A percentile compares a stretch with the other conserved stretches of the same genome.
Conservation (phyloP, 2,888 invertebrate genomes). For the Synergus umbraculus region DNA sequence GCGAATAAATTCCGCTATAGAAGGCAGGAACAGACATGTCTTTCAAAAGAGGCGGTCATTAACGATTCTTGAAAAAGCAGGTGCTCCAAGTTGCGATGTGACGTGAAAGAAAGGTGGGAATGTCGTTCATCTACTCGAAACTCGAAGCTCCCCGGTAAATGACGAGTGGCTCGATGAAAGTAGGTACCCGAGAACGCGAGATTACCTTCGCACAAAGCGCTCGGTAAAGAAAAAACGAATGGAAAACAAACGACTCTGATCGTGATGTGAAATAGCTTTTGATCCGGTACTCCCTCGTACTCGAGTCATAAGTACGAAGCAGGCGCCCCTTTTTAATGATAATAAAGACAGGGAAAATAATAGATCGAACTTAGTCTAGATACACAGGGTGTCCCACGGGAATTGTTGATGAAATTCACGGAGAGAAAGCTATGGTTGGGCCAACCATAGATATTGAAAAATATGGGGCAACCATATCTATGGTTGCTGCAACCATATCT, state of each 20-base stretch:
- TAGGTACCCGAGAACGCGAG: slow-evolving; percentile 26
- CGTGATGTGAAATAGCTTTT: slow-evolving; percentile 22
- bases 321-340: neutral
- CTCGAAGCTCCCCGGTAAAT: neutral
- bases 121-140: slow-evolving; percentile 22
- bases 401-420: neutral
- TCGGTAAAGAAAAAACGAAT: neutral
- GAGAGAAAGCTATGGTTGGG: too few relatives aligned
- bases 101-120: slow-evolving; percentile 15
- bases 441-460: too few relatives aligned
- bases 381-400: too few relatives aligned
- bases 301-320: slow-evolving; percentile 13
- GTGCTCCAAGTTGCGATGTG: slow-evolving; percentile 3
- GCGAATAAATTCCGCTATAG: neutral
- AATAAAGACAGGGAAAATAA: neutral
- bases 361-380: neutral
- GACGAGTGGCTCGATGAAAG: slow-evolving; percentile 17
- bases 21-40: neutral
- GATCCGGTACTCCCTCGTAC: slow-evolving; percentile 19
- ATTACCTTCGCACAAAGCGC: slow-evolving; percentile 29
- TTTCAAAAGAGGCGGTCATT: slow-evolving; percentile 20
- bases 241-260: slow-evolving; percentile 26
- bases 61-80: slow-evolving; percentile 1
- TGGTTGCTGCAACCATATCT: too few relatives aligned
- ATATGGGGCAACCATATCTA: too few relatives aligned